phyloP scores from a whole-genome alignment of 2,797 vertebrate genomes.

The Poecilia velifera region DNA sequence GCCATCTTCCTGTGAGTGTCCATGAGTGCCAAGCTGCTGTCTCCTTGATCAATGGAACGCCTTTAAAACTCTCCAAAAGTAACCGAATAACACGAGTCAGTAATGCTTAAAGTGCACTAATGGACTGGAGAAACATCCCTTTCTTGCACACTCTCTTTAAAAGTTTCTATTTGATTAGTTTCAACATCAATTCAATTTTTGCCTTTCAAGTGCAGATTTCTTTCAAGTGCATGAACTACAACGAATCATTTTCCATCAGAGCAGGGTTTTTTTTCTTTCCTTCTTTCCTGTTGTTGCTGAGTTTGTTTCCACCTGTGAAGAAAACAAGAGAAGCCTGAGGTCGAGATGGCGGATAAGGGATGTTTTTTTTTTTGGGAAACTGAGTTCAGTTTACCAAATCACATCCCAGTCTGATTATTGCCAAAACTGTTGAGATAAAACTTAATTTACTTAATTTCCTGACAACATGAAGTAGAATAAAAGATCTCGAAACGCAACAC shows the following conservation, averaged over 20 bases:
- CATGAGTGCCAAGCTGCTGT: slow-evolving; percentile 56
- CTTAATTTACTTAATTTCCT: not conserved
- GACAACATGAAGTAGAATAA: not conserved
- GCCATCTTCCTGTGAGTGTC: slow-evolving; percentile 43
- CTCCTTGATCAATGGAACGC: slow-evolving; percentile 62
- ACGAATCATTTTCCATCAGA: slow-evolving; percentile 26
- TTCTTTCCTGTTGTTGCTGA: slow-evolving; percentile 11
- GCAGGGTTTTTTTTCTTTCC: slow-evolving; percentile 7
- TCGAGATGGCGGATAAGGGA: slow-evolving; percentile 44
- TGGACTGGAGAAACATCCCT: slow-evolving; percentile 58
- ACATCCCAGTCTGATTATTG: not conserved
- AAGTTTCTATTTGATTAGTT: slow-evolving; percentile 63
- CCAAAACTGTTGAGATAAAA: not conserved
- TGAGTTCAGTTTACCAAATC: not conserved
- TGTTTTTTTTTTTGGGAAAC: not conserved
- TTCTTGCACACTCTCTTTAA: slow-evolving; percentile 47
- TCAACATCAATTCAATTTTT: slow-evolving; percentile 61
- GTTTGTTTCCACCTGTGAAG: slow-evolving; percentile 4
- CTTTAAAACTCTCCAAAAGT: slow-evolving; percentile 65
- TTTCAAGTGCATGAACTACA: slow-evolving; percentile 39
- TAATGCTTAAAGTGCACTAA: slow-evolving; percentile 68
- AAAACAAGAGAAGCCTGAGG: slow-evolving; percentile 16
- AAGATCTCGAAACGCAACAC: not conserved
- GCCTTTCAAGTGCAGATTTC: slow-evolving; percentile 46
- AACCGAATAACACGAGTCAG: slow-evolving; percentile 62